These are phyloP conservation scores for Caenorhabditis drosophilae DNA, from an alignment of 2,888 invertebrate species.

Conservation along the genomic window DNA sequence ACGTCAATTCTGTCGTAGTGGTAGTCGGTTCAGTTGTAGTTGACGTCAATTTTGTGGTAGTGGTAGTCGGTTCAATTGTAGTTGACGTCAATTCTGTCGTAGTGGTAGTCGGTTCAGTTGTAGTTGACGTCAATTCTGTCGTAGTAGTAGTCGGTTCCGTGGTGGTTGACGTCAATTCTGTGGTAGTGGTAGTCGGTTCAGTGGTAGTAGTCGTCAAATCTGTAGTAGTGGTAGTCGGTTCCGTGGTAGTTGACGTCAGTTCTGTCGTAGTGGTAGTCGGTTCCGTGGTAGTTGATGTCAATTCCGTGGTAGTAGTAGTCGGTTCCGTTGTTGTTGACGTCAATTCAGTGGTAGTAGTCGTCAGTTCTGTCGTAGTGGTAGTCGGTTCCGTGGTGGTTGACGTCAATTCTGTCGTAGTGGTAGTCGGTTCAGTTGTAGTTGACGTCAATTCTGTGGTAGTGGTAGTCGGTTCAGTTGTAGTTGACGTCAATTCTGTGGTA, in stretches of 20 bases:
- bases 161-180: conserved; percentile 8
- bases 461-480: neutral
- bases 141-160: conserved; percentile 5
- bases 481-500: neutral
- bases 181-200: conserved; percentile 11
- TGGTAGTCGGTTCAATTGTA: conserved; percentile 7
- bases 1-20: neutral
- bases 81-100: conserved; percentile 6
- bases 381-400: neutral
- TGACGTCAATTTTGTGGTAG: conserved; percentile 3
- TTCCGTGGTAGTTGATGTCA: neutral
- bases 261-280: neutral
- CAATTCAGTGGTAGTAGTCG: neutral
- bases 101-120: conserved; percentile 5
- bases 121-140: conserved; percentile 4
- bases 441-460: neutral
- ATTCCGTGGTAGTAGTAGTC: neutral
- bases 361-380: neutral
- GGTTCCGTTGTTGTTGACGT: neutral
- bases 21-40: conserved; percentile 3
- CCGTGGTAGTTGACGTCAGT: neutral
- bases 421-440: neutral
- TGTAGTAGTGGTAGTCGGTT: conserved; percentile 12
- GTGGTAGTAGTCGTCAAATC: conserved; percentile 6
- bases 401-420: neutral